These are phyloP conservation scores for Augochlorella aurata DNA, from an alignment of 2,888 invertebrate species.

Conservation along the genomic window DNA sequence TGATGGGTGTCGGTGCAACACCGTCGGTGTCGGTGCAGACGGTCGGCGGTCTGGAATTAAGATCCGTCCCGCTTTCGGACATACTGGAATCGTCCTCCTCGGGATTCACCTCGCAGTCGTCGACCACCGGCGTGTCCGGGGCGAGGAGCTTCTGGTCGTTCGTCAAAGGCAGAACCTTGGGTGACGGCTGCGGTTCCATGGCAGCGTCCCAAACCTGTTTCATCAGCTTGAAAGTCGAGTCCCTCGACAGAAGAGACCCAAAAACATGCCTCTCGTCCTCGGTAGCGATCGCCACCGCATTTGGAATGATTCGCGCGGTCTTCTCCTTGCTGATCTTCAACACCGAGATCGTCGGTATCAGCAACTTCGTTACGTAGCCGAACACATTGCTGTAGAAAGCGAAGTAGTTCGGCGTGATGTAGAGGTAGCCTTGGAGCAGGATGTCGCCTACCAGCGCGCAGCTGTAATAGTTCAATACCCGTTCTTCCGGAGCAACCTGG, in stretches of 20 bases:
- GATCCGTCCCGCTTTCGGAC: slow-evolving; percentile 81
- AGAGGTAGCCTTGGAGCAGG: slow-evolving; percentile 95
- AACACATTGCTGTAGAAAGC: slow-evolving; percentile 98
- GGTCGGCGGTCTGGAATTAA: slow-evolving; percentile 79
- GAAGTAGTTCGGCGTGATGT: slow-evolving; percentile 96
- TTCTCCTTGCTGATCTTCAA: slow-evolving; percentile 95
- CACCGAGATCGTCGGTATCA: slow-evolving; percentile 94
- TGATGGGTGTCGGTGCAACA: slow-evolving; percentile 64
- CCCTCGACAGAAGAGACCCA: slow-evolving; percentile 94
- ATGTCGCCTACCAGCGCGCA: slow-evolving; percentile 96
- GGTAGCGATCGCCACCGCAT: slow-evolving; percentile 95
- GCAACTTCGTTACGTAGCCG: slow-evolving; percentile 95
- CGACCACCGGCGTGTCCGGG: slow-evolving; percentile 75
- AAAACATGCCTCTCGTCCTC: slow-evolving; percentile 92
- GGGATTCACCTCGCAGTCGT: slow-evolving; percentile 77
- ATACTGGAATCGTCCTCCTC: slow-evolving; percentile 82
- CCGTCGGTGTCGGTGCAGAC: slow-evolving; percentile 75
- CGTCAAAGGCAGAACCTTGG: slow-evolving; percentile 78
- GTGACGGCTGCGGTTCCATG: slow-evolving; percentile 81
- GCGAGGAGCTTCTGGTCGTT: slow-evolving; percentile 71
- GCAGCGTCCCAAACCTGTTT: slow-evolving; percentile 91
- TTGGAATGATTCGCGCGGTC: slow-evolving; percentile 96
- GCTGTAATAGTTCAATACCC: slow-evolving; percentile 94
- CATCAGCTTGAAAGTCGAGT: slow-evolving; percentile 94
- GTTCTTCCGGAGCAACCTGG: slow-evolving; percentile 90